Conservation (phyloP, 2,797 vertebrate species). For the Myripristis murdjan region DNA sequence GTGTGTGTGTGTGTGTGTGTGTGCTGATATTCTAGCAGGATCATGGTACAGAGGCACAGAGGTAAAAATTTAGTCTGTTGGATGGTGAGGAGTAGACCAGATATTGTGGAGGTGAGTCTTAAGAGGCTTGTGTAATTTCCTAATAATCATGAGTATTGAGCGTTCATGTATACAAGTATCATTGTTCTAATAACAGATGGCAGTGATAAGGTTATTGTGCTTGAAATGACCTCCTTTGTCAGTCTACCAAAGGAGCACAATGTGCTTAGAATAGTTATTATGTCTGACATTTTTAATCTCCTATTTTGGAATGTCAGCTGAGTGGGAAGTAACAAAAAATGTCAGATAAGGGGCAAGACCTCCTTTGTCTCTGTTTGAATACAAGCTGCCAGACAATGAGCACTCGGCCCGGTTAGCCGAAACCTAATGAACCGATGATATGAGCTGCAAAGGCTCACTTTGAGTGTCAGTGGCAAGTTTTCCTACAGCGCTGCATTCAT, state of each 20-base stretch:
- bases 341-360: constrained; percentile 61
- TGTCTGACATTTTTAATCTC: constrained; percentile 55
- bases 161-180: constrained; percentile 17
- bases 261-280: constrained; percentile 60
- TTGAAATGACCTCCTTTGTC: constrained; percentile 15
- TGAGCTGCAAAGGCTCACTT: constrained; percentile 8
- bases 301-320: constrained; percentile 61
- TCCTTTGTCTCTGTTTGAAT: constrained; percentile 62
- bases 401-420: constrained; percentile 46
- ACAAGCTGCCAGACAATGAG: constrained; percentile 40
- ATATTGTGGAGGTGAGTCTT: no score
- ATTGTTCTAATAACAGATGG: neutral
- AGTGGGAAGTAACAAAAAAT: constrained; percentile 46
- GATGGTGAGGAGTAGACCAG: no score
- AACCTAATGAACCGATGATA: constrained; percentile 52
- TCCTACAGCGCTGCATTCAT: constrained; percentile 17
- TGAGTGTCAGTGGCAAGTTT: constrained; percentile 37
- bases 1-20: no score
- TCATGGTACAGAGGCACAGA: no score
- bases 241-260: constrained; percentile 36
- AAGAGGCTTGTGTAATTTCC: neutral
- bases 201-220: constrained; percentile 31
- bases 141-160: constrained; percentile 21
- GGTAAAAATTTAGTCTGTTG: no score
- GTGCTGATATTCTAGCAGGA: no score